Base-by-base conservation (phyloP, 2,888 invertebrate genomes). In the Blomia tropicalis region DNA sequence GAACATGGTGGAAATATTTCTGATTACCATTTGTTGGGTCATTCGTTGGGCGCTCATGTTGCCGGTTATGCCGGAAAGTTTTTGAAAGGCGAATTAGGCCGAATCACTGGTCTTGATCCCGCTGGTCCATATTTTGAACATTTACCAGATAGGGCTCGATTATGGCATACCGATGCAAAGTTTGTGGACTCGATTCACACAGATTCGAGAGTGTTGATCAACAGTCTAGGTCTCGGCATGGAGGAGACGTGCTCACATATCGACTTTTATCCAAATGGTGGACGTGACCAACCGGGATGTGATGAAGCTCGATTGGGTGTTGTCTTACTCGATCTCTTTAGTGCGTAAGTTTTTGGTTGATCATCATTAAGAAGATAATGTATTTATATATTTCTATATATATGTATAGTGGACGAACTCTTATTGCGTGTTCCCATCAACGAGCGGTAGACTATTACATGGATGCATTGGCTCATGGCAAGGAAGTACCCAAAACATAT, bases 151-250 rank as follows among this genome's bases (percentile, higher is more conserved):
- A 80, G 81, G 64, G 82, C 89, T 0, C 79, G 90, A 17, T 76
- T 91, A 7, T 89, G 90, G 72, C 84, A 85, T 3, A 78, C 81
- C 0, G 90, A 90, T 71, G 90, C 90, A 0, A 79, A 81, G 69
- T 81, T 90, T 68, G 90, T 91, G 1, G 90, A 91, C 73, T 85
- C 87, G 63, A 89, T 91, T 70, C 90, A 91, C 72, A 88, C 90
- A 0, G 88, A 90, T 23, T 7, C 43, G 3, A 56, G 23, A 11
- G n/a, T 47, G 51, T 27, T 47, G 51, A 27, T 25, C 14, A n/a
- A 25, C n/a, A 7, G 22, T 27, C 27, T 47, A 7, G 51, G 51
- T 11, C n/a, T 47, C 22, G 51, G 51, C 22, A 47, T 47, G 51
- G 14, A 14, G 23, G 51, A 47, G 22, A 47, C 51, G 23, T 47